These are phyloP conservation scores for Phaethornis superciliosus DNA, from an alignment of 2,113 vertebrate species.

Conservation along the genomic window DNA sequence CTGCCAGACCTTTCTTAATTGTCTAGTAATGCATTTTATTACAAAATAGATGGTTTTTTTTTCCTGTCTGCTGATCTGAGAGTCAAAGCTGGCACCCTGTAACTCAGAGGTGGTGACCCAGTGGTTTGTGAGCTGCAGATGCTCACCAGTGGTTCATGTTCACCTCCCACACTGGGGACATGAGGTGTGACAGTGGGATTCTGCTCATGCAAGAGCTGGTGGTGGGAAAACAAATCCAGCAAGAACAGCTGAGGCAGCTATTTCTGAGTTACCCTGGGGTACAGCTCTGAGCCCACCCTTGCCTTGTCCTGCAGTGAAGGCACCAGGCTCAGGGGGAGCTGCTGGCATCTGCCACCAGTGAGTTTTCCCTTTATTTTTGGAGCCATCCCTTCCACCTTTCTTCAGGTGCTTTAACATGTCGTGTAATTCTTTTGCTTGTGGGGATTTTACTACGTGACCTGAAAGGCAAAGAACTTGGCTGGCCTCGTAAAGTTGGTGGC, in stretches of 20 bases:
- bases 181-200: background rate
- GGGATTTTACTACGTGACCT: background rate
- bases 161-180: background rate
- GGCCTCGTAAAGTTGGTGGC: background rate
- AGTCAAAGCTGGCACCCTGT: background rate
- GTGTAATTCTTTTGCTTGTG: background rate
- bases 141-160: background rate
- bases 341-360: background rate
- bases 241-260: background rate
- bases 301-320: background rate
- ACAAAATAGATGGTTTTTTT: background rate
- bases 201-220: background rate
- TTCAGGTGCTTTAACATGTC: background rate
- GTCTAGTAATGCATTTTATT: slow-evolving; percentile 1
- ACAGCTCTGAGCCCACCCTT: background rate
- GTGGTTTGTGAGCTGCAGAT: background rate
- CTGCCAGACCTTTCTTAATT: slow-evolving; percentile 29
- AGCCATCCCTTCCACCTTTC: background rate
- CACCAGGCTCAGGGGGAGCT: background rate
- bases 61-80: background rate
- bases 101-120: background rate
- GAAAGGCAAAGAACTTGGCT: background rate
- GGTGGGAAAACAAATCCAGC: background rate
- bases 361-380: background rate
- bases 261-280: background rate